Conservation (phyloP, 2,113 vertebrate species). For the Etia nguti region DNA sequence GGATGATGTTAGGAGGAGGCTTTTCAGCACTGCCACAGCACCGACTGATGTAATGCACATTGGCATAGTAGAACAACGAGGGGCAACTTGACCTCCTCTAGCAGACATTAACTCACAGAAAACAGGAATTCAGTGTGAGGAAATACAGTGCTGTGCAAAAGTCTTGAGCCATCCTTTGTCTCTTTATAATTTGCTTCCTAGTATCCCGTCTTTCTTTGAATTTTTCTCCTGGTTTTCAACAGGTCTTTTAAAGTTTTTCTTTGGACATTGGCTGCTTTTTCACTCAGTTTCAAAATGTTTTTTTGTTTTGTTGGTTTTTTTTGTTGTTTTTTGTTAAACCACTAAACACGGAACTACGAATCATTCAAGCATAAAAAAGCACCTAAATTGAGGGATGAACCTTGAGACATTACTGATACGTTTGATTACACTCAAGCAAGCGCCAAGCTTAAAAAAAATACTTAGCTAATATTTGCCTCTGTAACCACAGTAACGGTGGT, state of each 20-base stretch:
- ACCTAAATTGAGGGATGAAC: not conserved
- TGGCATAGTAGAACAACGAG: not conserved
- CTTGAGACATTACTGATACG: not conserved
- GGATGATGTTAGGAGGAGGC: not conserved
- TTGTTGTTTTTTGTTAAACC: not conserved
- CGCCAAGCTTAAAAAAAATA: not conserved
- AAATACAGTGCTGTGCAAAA: not conserved
- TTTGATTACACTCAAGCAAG: not conserved
- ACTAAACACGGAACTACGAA: not conserved
- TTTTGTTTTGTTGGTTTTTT: not conserved
- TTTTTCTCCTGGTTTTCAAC: not conserved
- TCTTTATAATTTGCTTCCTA: not conserved
- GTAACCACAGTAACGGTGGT: not conserved
- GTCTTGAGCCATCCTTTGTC: not conserved
- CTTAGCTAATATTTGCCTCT: not conserved
- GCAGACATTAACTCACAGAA: not conserved
- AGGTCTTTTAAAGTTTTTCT: not conserved
- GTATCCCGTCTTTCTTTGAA: accelerated
- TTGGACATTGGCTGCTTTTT: not conserved
- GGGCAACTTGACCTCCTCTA: not conserved
- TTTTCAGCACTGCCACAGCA: not conserved
- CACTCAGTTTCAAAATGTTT: not conserved
- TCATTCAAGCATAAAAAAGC: not conserved
- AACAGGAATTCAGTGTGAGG: not conserved
- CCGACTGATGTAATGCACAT: not conserved